phyloP scores from a whole-genome alignment of 2,113 vertebrate species.

The Stictonetta naevosa region DNA sequence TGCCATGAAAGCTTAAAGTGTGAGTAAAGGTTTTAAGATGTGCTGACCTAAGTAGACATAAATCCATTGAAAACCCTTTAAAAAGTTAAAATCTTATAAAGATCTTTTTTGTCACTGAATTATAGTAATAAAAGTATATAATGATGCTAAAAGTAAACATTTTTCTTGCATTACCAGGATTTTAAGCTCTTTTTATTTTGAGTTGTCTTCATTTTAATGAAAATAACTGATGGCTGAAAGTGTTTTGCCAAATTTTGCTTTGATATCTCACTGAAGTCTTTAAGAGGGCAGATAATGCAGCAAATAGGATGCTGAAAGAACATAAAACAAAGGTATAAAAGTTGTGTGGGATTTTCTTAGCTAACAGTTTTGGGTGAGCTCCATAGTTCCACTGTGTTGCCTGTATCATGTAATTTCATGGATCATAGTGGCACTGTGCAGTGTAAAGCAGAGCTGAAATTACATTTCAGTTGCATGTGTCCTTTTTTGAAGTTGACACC shows the following conservation, averaged over 20 bases:
- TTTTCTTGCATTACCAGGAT: background rate
- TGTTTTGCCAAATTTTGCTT: background rate
- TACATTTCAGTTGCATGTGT: background rate
- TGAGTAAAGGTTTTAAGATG: background rate
- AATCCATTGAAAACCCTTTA: background rate
- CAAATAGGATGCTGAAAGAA: background rate
- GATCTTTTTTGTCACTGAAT: background rate
- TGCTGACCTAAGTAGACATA: background rate
- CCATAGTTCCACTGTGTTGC: rapidly evolving
- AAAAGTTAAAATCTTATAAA: background rate
- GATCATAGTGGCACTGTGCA: background rate
- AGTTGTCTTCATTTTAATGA: background rate
- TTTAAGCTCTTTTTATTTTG: background rate
- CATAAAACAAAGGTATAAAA: rapidly evolving
- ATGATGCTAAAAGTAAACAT: background rate
- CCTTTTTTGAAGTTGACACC: background rate
- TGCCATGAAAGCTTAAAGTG: background rate
- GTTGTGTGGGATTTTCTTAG: rapidly evolving
- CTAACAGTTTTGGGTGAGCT: background rate
- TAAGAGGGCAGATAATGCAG: background rate
- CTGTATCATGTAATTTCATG: background rate
- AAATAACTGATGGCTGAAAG: background rate
- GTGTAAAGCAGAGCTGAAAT: background rate
- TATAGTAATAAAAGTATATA: background rate
- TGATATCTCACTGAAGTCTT: background rate